Conservation (phyloP, 53 echinoderm and acorn worm genomes). For the Luidia sarsii region DNA sequence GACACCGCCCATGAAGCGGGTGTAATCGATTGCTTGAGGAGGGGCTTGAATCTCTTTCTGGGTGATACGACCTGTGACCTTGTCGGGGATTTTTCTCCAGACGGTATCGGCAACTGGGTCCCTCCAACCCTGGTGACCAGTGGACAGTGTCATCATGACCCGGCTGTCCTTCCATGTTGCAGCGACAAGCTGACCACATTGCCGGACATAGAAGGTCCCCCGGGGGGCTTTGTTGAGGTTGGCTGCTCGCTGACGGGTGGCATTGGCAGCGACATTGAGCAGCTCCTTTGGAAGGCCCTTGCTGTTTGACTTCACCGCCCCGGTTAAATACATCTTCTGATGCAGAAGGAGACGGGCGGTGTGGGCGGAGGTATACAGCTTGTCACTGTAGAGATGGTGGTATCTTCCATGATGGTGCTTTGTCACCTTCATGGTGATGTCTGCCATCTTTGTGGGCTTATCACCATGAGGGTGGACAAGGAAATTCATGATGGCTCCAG, state of each 20-base stretch:
- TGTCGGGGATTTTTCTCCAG: background rate
- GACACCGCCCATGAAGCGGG: background rate
- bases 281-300: constrained; percentile 22
- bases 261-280: background rate
- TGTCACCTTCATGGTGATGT: background rate
- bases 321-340: no score
- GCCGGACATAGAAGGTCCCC: constrained; percentile 40
- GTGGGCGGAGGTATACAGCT: no score
- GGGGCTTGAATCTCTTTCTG: no score
- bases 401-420: no score
- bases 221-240: no score
- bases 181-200: no score
- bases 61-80: background rate
- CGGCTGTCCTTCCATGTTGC: constrained; percentile 7
- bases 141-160: constrained; percentile 8
- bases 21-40: background rate
- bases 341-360: no score
- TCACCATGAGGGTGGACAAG: background rate
- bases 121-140: no score
- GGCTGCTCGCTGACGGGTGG: background rate
- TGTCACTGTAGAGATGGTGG: constrained; percentile 13
- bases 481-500: background rate
- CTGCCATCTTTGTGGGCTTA: background rate
- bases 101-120: no score
- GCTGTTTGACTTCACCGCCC: no score